Evolutionary conservation across 2,113 vertebrate species (phyloP), one percentile per base, ranked within the genome.

Genomic region (Dendrocopos noguchii): DNA sequence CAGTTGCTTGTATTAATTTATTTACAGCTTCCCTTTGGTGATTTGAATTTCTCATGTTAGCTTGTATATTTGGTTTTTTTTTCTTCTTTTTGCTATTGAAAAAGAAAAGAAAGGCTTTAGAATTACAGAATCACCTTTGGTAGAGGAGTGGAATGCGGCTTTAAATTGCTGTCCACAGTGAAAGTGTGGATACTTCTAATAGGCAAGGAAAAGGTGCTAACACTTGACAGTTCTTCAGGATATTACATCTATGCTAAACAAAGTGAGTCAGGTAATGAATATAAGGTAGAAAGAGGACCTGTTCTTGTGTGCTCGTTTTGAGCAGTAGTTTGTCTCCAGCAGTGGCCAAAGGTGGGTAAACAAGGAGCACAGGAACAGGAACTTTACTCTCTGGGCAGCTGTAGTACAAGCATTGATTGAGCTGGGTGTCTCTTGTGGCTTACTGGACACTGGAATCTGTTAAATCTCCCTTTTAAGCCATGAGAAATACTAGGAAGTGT

Each of bases 341-440:
- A 25, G 0, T 53, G 27, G 20, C 52, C 59, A 29, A 16, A 52
- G 29, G 15, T 18, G 56, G 13, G 4, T 80, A 50, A 27, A 34
- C 63, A 61, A 59, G 52, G 24, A 80, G 9, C 31, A 39, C 19
- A 80, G 27, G 22, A 70, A 1, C 11, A 15, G 57, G 19, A 18
- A 72, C 15, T 12, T 84, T 11, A 1, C 5, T 77, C 0, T 17
- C 18, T 1, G 2, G 44, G 9, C 9, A 3, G 9, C 4, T 34
- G 19, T 44, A 29, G 34, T 15, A 15, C 33, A 4, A 9, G 36
- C 29, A 7, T 42, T 65, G 59, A 21, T 19, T 47, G 50, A 81
- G 22, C 22, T 76, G 44, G 22, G 3, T 53, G 4, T 28, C 5
- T 34, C 9, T 17, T 42, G 4, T 0, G 12, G 4, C 11, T 81